Base-by-base conservation (phyloP, 2,888 invertebrate genomes). In the Laspeyria flexula region DNA sequence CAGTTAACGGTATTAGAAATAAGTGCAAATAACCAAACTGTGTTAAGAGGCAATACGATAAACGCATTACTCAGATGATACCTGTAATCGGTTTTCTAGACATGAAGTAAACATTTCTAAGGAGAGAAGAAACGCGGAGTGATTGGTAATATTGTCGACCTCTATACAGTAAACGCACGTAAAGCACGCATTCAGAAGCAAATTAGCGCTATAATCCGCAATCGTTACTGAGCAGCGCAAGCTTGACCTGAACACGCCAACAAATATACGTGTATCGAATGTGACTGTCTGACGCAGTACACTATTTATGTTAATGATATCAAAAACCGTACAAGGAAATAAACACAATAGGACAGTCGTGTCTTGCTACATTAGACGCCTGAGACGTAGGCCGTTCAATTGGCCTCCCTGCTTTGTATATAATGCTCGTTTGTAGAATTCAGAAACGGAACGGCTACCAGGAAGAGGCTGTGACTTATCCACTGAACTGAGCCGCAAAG, bases 291-390 rank as follows among this genome's bases (percentile, higher is more conserved):
- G 81, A 81, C 77, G 75, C 80, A 70, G 77, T 72, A 80, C 75
- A 86, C 84, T 85, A 84, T 88, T 88, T 88, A 89, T 88, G 87
- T 86, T 88, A 89, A 88, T 88, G 86, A 85, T 88, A 86, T 85
- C 86, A 86, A 87, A 88, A 87, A 83, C 86, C 87, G 75, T 86
- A 85, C 81, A 87, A 88, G 88, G 88, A 88, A 87, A 88, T 87
- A 86, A 88, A 88, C 88, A 88, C 90, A 88, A 88, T 89, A 86
- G 87, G 88, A 86, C 89, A 87, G 86, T 88, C 84, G 84, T 85
- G 87, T 88, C 88, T 87, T 76, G 81, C 80, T 84, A 82, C 85
- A 85, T 86, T 87, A 86, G 87, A 87, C 83, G 85, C 82, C 80
- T 78, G 78, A 81, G 85, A 83, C 82, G 79, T 77, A 75, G 82